Conservation (phyloP, 2,113 vertebrate species). For the Holacanthus passer region DNA sequence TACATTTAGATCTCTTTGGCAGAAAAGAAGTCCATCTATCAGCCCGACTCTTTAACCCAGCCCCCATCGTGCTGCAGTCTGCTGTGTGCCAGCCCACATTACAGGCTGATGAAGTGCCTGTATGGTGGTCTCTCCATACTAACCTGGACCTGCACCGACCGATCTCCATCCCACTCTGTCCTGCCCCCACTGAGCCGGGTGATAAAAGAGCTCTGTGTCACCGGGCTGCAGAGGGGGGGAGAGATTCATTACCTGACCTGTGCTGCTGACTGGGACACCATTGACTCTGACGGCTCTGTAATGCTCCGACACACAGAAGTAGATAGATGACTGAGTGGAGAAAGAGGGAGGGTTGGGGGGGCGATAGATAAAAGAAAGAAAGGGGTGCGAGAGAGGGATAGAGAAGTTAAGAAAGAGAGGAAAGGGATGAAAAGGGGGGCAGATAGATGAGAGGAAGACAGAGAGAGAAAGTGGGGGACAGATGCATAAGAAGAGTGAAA, state of each 20-base stretch:
- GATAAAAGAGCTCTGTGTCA: conserved; percentile 65
- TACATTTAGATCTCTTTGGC: background rate
- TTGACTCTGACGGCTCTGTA: conserved; percentile 61
- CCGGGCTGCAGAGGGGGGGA: conserved; percentile 45
- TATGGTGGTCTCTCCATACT: conserved; percentile 58
- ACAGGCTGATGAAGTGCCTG: conserved; percentile 45
- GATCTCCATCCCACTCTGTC: conserved; percentile 42
- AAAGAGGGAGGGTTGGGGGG: conserved; percentile 26
- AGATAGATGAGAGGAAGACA: conserved; percentile 36
- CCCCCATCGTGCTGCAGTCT: conserved; percentile 18
- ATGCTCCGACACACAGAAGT: conserved; percentile 40
- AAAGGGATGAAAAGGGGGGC: conserved; percentile 31
- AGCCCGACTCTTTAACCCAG: conserved; percentile 1
- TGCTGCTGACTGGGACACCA: conserved; percentile 66
- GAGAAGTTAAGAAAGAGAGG: conserved; percentile 32
- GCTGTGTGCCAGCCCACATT: conserved; percentile 32
- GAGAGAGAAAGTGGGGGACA: conserved; percentile 5
- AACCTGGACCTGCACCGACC: conserved; percentile 51
- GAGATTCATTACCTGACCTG: conserved; percentile 74
- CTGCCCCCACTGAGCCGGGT: conserved; percentile 53
- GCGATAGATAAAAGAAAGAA: conserved; percentile 48
- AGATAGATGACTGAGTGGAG: conserved; percentile 62
- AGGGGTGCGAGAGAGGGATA: conserved; percentile 27
- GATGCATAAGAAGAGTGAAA: conserved; percentile 29
- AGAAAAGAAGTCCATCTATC: background rate